Evolutionary conservation across 2,888 invertebrate genomes (phyloP), one percentile per base, ranked within the genome.

Genomic region (Melanostoma scalare): DNA sequence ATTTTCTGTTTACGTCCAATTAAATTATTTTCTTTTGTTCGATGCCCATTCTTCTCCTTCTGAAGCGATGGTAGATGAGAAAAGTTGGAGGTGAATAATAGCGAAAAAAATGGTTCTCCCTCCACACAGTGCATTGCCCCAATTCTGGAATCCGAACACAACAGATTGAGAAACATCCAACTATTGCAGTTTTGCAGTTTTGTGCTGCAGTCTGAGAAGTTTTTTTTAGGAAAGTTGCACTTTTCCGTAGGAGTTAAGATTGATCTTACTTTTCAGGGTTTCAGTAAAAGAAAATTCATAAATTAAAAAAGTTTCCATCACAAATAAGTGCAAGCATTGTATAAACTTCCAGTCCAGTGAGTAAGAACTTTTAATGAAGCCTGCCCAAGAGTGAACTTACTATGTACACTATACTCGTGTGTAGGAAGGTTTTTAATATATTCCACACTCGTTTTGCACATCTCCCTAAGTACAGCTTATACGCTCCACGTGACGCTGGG

Each of bases 1-100:
- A 36, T 55, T 55, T 50, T 42, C 36, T 76, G 50, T 68, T 81
- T 77, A 72, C 72, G 81, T 81, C 60, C 67, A 81, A 77, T 81
- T 76, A 81, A 81, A 81, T 81, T 71, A 77, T 77, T 72, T 72
- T 68, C 60, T 77, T 74, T 76, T 81, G 76, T 72, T 72, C 33
- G 50, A 48, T 40, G 72, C 38, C 38, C 67, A 77, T 48, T 67
- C 30, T 38, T 58, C 42, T 20, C 0, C 0, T n/a, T 8, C 6
- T 33, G 42, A 10, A 6, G 44, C n/a, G 35, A 52, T 9, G 52
- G n/a, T 38, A 30, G 60, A 30, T 20, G 6, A 48, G 35, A 53
- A 44, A 42, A 33, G 20, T 40, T 38, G 40, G 42, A 20, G 40
- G 50, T 30, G 33, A 30, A 52, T 72, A 72, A 72, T 72, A 60